Conservation (phyloP, 2,888 invertebrate species). For the Seira ritae region DNA sequence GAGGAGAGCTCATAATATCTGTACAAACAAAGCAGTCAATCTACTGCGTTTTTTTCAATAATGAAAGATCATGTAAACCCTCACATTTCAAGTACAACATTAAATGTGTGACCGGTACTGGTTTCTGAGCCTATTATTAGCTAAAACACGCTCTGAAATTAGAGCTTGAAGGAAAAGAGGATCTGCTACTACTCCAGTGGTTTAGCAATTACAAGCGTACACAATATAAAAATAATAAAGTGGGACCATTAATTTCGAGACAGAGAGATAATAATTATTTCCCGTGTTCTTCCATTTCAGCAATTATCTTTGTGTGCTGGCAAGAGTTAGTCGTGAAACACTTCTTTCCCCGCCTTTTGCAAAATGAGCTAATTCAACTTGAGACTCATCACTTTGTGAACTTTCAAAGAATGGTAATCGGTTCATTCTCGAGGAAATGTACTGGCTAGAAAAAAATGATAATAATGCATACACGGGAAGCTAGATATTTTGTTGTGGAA, state of each 20-base stretch:
- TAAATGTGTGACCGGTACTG: constrained; percentile 16
- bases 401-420: too few relatives aligned
- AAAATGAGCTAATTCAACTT: constrained; percentile 23
- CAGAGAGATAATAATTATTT: constrained; percentile 36
- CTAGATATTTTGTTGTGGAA: too few relatives aligned
- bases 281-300: constrained; percentile 28
- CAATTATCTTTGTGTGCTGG: constrained; percentile 40
- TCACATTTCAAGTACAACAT: not conserved
- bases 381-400: too few relatives aligned
- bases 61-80: constrained; percentile 5
- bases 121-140: not conserved
- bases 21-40: constrained; percentile 25
- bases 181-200: not conserved
- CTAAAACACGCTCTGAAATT: not conserved
- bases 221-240: not conserved
- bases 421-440: too few relatives aligned
- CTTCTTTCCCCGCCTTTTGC: constrained; percentile 12
- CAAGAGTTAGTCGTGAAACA: too few relatives aligned
- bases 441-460: too few relatives aligned
- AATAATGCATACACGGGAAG: too few relatives aligned
- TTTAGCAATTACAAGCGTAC: not conserved
- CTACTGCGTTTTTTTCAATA: not conserved
- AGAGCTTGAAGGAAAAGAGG: not conserved
- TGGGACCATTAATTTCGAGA: constrained; percentile 30
- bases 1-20: constrained; percentile 27